A percentile compares a stretch with the other conserved stretches of the same genome.
Evolutionary conservation across 30 jellyfish, hydroid and myxozoan species (phyloP).

Genomic region (Aurelia sp.): DNA sequence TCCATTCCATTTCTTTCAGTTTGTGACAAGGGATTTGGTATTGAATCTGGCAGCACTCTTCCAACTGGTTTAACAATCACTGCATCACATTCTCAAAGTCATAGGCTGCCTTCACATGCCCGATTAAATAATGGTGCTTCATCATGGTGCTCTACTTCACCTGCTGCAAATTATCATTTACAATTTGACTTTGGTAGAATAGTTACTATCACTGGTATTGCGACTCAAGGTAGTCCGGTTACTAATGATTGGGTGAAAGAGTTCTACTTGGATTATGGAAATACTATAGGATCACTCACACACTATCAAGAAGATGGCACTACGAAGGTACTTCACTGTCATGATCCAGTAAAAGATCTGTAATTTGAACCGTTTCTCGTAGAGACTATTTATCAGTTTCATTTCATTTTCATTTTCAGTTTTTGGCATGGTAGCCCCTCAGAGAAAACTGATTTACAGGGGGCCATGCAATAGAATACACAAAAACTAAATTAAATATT

Average conservation of each 20-base stretch:
- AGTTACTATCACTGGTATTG: constrained; percentile 64
- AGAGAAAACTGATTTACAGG: too few species aligned
- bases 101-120: constrained; percentile 19
- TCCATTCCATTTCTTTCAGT: background rate
- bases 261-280: constrained; percentile 66
- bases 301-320: constrained; percentile 42
- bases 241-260: constrained; percentile 61
- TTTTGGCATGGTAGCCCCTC: too few species aligned
- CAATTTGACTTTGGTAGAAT: constrained; percentile 66
- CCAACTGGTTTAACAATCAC: constrained; percentile 60
- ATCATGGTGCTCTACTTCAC: constrained; percentile 37
- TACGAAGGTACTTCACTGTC: constrained; percentile 9
- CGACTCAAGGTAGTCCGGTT: constrained; percentile 64
- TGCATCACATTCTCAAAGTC: constrained; percentile 25
- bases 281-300: constrained; percentile 19
- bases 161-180: constrained; percentile 26
- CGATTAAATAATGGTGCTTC: constrained; percentile 40
- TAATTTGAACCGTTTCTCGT: too few species aligned
- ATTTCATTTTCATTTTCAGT: too few species aligned
- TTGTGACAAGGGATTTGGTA: constrained; percentile 61
- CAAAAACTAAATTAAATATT: too few species aligned
- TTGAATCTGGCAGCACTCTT: constrained; percentile 51
- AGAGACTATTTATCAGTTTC: too few species aligned
- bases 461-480: too few species aligned
- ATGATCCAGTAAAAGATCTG: too few species aligned